Conservation (phyloP, 2,888 invertebrate species). For the Malthinus seriepunctatus region DNA sequence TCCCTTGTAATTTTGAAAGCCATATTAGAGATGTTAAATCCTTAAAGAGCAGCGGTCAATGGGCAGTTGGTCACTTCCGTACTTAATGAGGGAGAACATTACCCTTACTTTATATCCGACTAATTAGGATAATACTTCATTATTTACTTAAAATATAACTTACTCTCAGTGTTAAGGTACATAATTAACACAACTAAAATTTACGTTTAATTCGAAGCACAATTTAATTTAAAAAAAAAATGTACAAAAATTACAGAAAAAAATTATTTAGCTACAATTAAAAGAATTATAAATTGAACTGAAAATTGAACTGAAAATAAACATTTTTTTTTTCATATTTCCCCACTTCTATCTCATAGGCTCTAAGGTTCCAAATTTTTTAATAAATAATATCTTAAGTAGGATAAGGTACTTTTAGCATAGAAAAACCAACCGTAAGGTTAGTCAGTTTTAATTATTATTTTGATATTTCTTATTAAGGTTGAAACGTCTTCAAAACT, state of each 20-base stretch:
- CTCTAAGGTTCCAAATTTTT: no score
- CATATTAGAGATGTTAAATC: slow-evolving; percentile 37
- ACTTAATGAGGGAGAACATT: slow-evolving; percentile 35
- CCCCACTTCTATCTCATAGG: no score
- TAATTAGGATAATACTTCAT: slow-evolving; percentile 40
- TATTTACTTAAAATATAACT: slow-evolving; percentile 37
- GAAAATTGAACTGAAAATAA: no score
- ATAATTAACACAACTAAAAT: slow-evolving; percentile 3
- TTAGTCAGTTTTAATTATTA: no score
- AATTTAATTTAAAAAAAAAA: slow-evolving; percentile 9
- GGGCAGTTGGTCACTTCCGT: slow-evolving; percentile 36
- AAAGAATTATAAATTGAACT: no score
- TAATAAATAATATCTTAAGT: no score
- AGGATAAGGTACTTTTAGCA: no score
- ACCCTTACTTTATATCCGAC: slow-evolving; percentile 37
- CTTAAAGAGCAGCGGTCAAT: slow-evolving; percentile 38
- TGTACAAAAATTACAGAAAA: not conserved
- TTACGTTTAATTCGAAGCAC: not conserved
- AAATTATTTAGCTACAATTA: slow-evolving; percentile 1
- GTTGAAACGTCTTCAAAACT: no score
- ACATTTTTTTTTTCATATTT: no score
- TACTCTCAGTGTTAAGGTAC: slow-evolving; percentile 5
- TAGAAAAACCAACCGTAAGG: no score
- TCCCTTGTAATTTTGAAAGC: slow-evolving; percentile 36
- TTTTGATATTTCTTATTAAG: no score